phyloP scores from a whole-genome alignment of 2,888 invertebrate genomes.

The Lampropteryx suffumata region DNA sequence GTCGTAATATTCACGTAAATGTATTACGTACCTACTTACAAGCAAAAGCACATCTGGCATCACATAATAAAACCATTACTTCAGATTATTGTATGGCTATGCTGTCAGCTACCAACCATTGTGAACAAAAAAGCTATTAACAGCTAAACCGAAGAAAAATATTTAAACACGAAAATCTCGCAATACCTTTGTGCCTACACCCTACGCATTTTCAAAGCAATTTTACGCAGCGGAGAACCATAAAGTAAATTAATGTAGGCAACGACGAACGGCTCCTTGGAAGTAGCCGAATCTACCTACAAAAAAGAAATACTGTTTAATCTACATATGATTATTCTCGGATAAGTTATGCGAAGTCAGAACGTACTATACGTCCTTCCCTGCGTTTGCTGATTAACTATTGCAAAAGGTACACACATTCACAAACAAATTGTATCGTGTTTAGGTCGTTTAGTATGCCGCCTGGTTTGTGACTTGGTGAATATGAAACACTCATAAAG shows the following conservation, averaged over 20 bases:
- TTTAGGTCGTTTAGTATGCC: background rate
- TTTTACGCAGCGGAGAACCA: conserved; percentile 35
- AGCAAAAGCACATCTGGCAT: no score
- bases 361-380: no score
- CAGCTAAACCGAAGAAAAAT: background rate
- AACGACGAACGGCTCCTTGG: conserved; percentile 5
- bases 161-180: conserved; percentile 6
- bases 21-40: no score
- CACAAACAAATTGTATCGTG: conserved; percentile 1
- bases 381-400: background rate
- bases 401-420: conserved; percentile 3
- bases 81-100: no score
- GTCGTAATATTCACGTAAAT: no score
- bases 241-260: conserved; percentile 35
- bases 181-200: conserved; percentile 25
- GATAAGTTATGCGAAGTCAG: conserved; percentile 1
- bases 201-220: conserved; percentile 34
- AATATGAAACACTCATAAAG: conserved; percentile 7
- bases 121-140: background rate
- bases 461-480: conserved; percentile 6
- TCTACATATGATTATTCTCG: background rate
- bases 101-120: no score
- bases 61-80: no score
- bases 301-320: background rate
- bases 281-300: background rate